These are phyloP conservation scores for Paedocypris micromegethes DNA, from an alignment of 2,797 vertebrate genomes.

Conservation along the genomic window DNA sequence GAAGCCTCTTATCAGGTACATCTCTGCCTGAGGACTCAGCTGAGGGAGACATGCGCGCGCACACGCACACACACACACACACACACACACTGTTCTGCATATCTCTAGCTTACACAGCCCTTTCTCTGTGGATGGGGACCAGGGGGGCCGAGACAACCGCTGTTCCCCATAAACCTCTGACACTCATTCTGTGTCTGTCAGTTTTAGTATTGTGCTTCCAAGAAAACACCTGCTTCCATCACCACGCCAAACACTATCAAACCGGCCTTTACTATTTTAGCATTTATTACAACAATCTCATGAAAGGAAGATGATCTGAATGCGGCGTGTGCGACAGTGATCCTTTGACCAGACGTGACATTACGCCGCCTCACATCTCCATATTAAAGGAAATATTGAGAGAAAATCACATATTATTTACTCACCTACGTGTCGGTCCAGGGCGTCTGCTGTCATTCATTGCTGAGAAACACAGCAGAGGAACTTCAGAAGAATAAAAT, in stretches of 20 bases:
- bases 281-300: slow-evolving; percentile 28
- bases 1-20: slow-evolving; percentile 66
- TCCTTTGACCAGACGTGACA: background rate
- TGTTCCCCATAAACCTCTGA: slow-evolving; percentile 50
- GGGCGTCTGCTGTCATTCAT: background rate
- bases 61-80: slow-evolving; percentile 21
- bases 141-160: slow-evolving; percentile 42
- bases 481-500: background rate
- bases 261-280: slow-evolving; percentile 16
- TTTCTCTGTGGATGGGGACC: slow-evolving; percentile 35
- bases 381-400: background rate
- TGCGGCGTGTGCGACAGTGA: background rate
- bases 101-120: slow-evolving; percentile 75
- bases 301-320: slow-evolving; percentile 16
- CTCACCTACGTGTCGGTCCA: background rate
- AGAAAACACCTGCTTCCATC: slow-evolving; percentile 30
- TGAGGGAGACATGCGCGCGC: slow-evolving; percentile 46
- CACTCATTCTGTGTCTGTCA: slow-evolving; percentile 40
- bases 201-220: slow-evolving; percentile 32
- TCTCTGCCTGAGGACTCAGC: slow-evolving; percentile 68
- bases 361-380: background rate
- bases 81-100: slow-evolving; percentile 60
- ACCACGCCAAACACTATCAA: slow-evolving; percentile 24
- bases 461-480: background rate
- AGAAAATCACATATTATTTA: background rate